Evolutionary conservation across 2,113 vertebrate genomes (phyloP).

Genomic region (Falco punctatus): DNA sequence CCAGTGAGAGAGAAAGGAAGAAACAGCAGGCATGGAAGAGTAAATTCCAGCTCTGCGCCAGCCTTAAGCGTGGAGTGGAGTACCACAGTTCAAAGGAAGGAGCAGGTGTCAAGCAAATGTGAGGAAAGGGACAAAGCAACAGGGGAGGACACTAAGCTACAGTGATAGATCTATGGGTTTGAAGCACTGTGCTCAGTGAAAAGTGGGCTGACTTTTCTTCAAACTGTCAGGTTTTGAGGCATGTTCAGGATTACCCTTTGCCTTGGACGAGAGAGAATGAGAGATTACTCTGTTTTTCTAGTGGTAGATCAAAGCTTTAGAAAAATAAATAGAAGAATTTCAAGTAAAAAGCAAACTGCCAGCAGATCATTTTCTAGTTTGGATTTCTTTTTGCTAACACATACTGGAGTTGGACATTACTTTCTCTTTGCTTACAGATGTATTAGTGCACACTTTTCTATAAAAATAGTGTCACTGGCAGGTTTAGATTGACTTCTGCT

Average conservation of each 20-base stretch:
- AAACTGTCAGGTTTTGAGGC: not conserved
- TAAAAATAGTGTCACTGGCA: slow-evolving; percentile 19
- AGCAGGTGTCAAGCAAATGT: not conserved
- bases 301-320: not conserved
- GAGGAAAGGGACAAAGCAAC: not conserved
- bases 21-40: not conserved
- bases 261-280: not conserved
- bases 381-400: not conserved
- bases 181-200: not conserved
- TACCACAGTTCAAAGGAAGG: not conserved
- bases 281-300: slow-evolving; percentile 15
- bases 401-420: not conserved
- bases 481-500: slow-evolving; percentile 52
- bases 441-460: slow-evolving; percentile 8
- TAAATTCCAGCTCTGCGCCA: not conserved
- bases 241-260: not conserved
- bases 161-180: not conserved
- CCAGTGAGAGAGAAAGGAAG: not conserved
- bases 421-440: slow-evolving; percentile 11
- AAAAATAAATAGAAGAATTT: slow-evolving; percentile 22
- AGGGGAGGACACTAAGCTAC: not conserved
- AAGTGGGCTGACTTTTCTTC: not conserved
- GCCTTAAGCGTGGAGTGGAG: not conserved
- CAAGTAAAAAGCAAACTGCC: not conserved
- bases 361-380: not conserved